Evolutionary conservation across 1,140 invertebrate genomes (phyloP).

Genomic region (Eulimnadia texana): DNA sequence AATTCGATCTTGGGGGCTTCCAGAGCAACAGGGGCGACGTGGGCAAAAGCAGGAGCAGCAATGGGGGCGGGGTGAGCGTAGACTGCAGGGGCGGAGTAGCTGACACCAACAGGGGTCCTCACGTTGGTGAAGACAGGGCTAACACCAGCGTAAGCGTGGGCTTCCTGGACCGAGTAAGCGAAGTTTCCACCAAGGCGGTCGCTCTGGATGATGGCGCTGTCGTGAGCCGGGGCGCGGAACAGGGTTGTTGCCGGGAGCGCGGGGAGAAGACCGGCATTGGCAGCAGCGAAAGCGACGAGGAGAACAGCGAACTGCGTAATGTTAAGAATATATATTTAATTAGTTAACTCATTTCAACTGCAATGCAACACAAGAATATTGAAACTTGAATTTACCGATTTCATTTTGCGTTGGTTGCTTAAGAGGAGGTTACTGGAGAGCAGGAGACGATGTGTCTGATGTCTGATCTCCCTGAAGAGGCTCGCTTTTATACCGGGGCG

Average conservation of each 20-base stretch:
- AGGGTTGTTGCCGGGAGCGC: conserved; percentile 25
- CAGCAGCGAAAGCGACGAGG: conserved; percentile 19
- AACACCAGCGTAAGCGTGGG: conserved; percentile 35
- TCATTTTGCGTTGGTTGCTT: background rate
- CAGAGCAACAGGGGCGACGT: background rate
- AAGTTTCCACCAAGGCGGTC: conserved; percentile 39
- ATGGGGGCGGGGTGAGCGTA: background rate
- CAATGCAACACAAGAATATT: background rate
- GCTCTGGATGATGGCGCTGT: conserved; percentile 36
- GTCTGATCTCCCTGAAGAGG: background rate
- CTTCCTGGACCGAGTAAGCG: conserved; percentile 37
- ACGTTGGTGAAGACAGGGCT: conserved; percentile 31
- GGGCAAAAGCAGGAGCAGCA: too few species aligned
- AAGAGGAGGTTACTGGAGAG: too few species aligned
- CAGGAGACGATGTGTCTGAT: background rate
- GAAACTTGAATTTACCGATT: background rate
- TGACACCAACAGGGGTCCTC: conserved; percentile 26
- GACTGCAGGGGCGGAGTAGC: conserved; percentile 22
- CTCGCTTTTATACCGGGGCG: background rate
- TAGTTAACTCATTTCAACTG: background rate
- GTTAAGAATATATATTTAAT: conserved; percentile 1
- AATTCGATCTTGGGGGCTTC: background rate
- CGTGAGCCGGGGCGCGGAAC: conserved; percentile 32
- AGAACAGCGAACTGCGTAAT: conserved; percentile 19
- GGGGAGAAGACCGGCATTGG: conserved; percentile 21